These are phyloP conservation scores for Lichenostomus cassidix DNA, from an alignment of 2,113 vertebrate species.

Conservation along the genomic window DNA sequence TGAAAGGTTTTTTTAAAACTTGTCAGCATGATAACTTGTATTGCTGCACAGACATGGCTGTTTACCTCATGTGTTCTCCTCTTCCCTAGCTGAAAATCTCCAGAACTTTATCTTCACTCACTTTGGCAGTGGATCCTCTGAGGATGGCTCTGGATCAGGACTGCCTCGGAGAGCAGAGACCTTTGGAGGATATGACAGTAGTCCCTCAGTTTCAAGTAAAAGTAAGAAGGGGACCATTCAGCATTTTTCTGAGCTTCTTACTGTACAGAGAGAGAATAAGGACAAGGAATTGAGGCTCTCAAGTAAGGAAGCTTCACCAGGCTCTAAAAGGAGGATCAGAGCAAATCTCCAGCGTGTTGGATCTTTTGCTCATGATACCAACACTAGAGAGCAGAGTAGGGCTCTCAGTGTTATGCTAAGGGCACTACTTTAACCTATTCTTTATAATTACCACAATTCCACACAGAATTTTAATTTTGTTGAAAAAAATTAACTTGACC, in stretches of 20 bases:
- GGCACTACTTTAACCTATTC: not conserved
- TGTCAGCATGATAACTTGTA: not conserved
- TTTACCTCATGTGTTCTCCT: not conserved
- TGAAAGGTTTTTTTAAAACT: not conserved
- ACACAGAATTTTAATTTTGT: not conserved
- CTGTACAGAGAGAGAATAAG: not conserved
- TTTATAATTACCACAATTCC: not conserved
- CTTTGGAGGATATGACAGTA: constrained; percentile 86
- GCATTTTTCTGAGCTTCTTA: not conserved
- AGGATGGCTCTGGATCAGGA: constrained; percentile 58
- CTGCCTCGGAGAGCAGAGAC: constrained; percentile 83
- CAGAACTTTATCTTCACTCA: constrained; percentile 83
- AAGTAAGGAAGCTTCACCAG: not conserved
- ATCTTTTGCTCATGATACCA: not conserved
- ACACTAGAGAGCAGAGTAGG: constrained; percentile 44
- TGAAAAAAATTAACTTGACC: not conserved
- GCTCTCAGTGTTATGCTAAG: not conserved
- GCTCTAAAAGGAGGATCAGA: not conserved
- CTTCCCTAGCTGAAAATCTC: constrained; percentile 83
- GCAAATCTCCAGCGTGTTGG: not conserved
- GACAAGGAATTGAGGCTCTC: not conserved
- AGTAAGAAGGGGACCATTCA: constrained; percentile 70
- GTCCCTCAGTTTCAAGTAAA: constrained; percentile 68
- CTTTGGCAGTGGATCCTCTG: constrained; percentile 52
- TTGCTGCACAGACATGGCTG: not conserved